A percentile compares a stretch with the other conserved stretches of the same genome.
phyloP scores from a whole-genome alignment of 2,113 vertebrate genomes.

The Donacobius atricapilla region DNA sequence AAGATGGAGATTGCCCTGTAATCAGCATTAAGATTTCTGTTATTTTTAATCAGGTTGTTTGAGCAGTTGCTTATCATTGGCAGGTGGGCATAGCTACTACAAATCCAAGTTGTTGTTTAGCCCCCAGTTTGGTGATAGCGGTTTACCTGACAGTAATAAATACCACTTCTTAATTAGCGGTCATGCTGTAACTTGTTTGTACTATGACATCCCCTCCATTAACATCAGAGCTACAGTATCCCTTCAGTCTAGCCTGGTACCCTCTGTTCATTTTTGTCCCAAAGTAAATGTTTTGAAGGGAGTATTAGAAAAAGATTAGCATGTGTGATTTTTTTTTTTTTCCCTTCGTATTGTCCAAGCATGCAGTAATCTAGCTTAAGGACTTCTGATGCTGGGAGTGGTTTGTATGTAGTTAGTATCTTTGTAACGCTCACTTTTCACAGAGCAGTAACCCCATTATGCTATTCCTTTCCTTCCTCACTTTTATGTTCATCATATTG shows the following conservation, averaged over 20 bases:
- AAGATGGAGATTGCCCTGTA: background rate
- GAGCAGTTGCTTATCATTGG: background rate
- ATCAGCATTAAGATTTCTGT: background rate
- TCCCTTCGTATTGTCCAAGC: background rate
- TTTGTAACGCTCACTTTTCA: fast-evolving
- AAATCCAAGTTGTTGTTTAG: background rate
- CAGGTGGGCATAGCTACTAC: background rate
- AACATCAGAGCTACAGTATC: background rate
- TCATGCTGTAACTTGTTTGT: background rate
- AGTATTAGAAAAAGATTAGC: background rate
- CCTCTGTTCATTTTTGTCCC: background rate
- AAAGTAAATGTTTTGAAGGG: background rate
- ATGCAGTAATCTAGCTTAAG: background rate
- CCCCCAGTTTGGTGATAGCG: background rate
- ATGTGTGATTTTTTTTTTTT: background rate
- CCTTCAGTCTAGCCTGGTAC: background rate
- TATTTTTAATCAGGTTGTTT: background rate
- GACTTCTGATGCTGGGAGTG: background rate
- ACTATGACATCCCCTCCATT: background rate
- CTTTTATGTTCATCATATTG: background rate
- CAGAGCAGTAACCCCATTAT: background rate
- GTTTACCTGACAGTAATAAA: background rate
- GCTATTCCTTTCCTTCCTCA: background rate
- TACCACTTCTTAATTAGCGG: background rate
- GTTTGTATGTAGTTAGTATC: background rate